Percentiles rank a stretch among this genome's conserved stretches.
phyloP scores from a whole-genome alignment of 2,113 vertebrate species.

The Saguinus midas region DNA sequence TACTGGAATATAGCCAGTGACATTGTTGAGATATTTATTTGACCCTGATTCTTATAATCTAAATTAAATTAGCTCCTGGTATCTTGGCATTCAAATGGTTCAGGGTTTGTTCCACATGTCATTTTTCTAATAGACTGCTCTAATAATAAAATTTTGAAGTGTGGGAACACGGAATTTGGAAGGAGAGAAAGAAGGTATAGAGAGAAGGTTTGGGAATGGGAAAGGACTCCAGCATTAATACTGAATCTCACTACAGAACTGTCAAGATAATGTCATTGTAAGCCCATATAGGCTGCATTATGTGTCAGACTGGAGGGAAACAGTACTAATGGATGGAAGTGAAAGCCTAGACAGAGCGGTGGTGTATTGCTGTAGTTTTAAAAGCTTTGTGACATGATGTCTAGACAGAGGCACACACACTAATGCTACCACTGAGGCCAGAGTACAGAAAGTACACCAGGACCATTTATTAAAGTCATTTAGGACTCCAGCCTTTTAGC shows the following conservation, averaged over 20 bases:
- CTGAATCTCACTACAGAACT: neutral
- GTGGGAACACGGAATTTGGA: neutral
- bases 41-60: neutral
- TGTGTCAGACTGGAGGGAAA: slow-evolving; percentile 59
- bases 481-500: neutral
- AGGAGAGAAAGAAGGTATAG: slow-evolving; percentile 20
- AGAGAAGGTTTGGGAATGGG: neutral
- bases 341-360: slow-evolving; percentile 5
- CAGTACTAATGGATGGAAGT: slow-evolving; percentile 52
- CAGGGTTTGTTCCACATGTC: neutral
- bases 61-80: slow-evolving; percentile 3
- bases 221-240: neutral
- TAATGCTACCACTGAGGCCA: slow-evolving; percentile 19
- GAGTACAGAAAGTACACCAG: neutral
- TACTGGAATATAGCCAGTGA: neutral
- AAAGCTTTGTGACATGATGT: slow-evolving; percentile 70
- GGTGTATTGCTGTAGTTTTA: slow-evolving; percentile 3
- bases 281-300: slow-evolving; percentile 62
- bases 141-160: neutral
- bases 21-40: neutral
- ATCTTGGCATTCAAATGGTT: slow-evolving; percentile 4
- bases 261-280: slow-evolving; percentile 59
- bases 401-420: slow-evolving; percentile 47
- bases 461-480: slow-evolving; percentile 3
- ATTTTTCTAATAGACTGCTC: neutral